Percentiles rank a stretch among this genome's conserved stretches.
phyloP scores from a whole-genome alignment of 2,113 vertebrate genomes.

The Corythornis cristatus region DNA sequence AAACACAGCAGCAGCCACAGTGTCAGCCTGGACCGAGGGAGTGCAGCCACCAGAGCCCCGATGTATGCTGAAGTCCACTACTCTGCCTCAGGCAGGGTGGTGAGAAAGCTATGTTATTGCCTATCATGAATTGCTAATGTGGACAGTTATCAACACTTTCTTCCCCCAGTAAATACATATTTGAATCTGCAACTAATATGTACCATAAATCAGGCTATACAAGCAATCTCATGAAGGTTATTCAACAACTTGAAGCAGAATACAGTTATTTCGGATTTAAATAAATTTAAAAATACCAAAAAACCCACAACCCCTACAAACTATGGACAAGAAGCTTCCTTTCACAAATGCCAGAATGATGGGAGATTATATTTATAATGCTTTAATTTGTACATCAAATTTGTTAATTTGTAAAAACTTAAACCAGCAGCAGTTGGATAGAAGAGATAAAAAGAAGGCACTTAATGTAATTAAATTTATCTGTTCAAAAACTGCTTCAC shows the following conservation, averaged over 20 bases:
- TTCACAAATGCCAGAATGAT: neutral
- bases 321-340: neutral
- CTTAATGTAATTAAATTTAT: neutral
- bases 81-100: neutral
- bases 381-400: neutral
- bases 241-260: neutral
- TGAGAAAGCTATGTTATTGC: neutral
- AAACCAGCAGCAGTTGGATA: neutral
- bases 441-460: neutral
- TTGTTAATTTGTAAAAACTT: neutral
- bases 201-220: neutral
- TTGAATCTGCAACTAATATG: neutral
- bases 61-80: neutral
- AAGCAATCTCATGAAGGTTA: neutral
- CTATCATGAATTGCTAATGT: neutral
- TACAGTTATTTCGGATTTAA: neutral
- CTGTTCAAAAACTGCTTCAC: neutral
- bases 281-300: neutral
- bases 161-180: neutral
- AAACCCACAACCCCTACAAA: neutral
- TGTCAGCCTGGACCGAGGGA: neutral
- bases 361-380: neutral
- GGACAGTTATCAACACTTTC: neutral
- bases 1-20: fast-evolving
- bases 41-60: neutral